phyloP scores from a whole-genome alignment of 2,113 vertebrate genomes.

The Apodemus speciosus region DNA sequence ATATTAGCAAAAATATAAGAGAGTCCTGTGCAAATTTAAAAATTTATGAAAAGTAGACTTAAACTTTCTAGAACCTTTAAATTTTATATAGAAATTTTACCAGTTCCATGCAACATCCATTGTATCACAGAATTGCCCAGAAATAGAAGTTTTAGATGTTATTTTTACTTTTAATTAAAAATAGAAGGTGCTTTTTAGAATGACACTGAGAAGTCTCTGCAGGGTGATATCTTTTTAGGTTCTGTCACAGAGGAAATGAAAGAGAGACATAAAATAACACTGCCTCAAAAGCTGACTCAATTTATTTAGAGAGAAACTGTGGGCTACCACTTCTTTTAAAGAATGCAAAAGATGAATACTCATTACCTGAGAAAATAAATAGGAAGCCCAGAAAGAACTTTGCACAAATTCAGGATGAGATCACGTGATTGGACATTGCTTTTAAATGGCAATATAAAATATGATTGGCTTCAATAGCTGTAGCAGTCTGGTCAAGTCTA shows the following conservation, averaged over 20 bases:
- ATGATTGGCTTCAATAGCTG: conserved; percentile 70
- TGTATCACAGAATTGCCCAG: background rate
- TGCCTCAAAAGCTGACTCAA: background rate
- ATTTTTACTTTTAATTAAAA: background rate
- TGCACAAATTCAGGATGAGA: conserved; percentile 48
- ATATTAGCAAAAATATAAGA: background rate
- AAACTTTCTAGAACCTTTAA: background rate
- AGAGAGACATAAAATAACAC: background rate
- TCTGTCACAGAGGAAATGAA: background rate
- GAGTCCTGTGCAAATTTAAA: background rate
- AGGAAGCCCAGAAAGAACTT: conserved; percentile 57
- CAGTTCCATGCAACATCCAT: background rate
- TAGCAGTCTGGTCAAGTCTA: conserved; percentile 64
- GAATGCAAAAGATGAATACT: conserved; percentile 32
- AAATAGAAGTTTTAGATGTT: background rate
- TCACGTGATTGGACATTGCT: conserved; percentile 44
- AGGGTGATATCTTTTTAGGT: background rate
- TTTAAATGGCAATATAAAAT: conserved; percentile 66
- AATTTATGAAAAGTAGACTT: background rate
- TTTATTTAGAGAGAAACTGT: conserved; percentile 67
- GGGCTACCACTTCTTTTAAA: conserved; percentile 58
- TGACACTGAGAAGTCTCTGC: background rate
- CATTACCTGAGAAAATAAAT: conserved; percentile 37
- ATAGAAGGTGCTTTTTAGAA: background rate
- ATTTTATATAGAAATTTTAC: conserved; percentile 21